Conservation (phyloP, 2,113 vertebrate species). For the Rutilus rutilus region DNA sequence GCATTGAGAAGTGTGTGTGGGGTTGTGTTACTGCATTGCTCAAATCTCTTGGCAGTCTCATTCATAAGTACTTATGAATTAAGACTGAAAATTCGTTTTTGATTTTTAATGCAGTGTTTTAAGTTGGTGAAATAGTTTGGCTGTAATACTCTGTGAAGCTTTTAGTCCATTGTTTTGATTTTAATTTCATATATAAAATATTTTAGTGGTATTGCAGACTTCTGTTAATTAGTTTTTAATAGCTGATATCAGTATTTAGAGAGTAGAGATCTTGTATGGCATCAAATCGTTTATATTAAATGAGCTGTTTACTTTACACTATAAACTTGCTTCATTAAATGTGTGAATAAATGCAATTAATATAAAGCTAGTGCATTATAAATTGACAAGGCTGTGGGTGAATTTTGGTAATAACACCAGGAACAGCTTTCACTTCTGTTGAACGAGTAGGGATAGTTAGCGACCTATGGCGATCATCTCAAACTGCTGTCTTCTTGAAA, state of each 20-base stretch:
- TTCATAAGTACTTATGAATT: background rate
- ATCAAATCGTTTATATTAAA: background rate
- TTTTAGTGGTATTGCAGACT: background rate
- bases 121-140: background rate
- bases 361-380: background rate
- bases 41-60: background rate
- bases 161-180: background rate
- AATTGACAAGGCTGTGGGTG: background rate
- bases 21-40: background rate
- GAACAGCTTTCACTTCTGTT: background rate
- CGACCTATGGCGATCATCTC: background rate
- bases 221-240: background rate
- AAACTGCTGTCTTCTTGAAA: background rate
- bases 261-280: background rate
- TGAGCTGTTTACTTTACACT: too few species aligned
- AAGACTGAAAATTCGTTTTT: background rate
- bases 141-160: too few species aligned
- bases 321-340: background rate
- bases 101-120: background rate
- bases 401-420: background rate
- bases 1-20: too few species aligned
- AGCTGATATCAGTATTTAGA: background rate
- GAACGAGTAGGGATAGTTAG: background rate
- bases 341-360: too few species aligned
- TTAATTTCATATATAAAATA: background rate